phyloP scores from a whole-genome alignment of 2,113 vertebrate genomes.

The Aleadryas rufinucha region DNA sequence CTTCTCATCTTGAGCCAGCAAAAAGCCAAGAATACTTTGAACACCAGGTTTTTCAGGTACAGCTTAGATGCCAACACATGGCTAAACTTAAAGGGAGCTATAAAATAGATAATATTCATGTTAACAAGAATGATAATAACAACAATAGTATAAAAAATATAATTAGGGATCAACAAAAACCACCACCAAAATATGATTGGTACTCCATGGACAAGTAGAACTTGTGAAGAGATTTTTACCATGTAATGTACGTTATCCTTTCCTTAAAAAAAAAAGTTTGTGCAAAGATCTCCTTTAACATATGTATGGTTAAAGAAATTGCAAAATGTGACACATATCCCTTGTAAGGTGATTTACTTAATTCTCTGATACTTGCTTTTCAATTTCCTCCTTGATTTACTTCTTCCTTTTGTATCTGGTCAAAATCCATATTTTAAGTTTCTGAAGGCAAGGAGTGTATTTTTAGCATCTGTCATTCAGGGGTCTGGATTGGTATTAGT shows the following conservation, averaged over 20 bases:
- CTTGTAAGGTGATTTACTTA: background rate
- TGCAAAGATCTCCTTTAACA: background rate
- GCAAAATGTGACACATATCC: background rate
- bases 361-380: background rate
- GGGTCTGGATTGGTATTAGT: background rate
- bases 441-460: background rate
- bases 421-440: background rate
- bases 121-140: background rate
- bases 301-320: background rate
- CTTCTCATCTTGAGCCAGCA: background rate
- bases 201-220: background rate
- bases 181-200: background rate
- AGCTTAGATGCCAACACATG: background rate
- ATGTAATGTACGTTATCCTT: background rate
- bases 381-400: background rate
- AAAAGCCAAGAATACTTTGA: background rate
- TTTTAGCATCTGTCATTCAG: background rate
- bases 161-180: background rate
- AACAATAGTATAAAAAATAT: background rate
- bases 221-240: background rate
- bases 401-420: background rate
- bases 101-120: background rate
- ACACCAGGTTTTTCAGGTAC: background rate
- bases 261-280: background rate
- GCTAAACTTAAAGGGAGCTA: background rate